phyloP scores from a whole-genome alignment of 2,888 invertebrate species.

The Scaeva pyrastri region DNA sequence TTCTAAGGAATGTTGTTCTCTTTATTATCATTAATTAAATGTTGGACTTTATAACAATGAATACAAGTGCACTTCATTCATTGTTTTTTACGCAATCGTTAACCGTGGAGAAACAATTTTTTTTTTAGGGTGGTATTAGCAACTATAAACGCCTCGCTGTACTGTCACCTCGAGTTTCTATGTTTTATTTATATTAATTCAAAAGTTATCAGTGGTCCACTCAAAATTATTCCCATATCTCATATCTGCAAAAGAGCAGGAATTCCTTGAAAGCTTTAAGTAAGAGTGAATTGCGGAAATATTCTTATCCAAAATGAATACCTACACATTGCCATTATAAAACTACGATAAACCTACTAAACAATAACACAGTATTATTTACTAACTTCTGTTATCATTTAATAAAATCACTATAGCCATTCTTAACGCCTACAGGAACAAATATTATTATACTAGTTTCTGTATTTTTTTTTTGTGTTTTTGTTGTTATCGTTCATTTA shows the following conservation, averaged over 20 bases:
- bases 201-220: not conserved
- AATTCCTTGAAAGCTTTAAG: not conserved
- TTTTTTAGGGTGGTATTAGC: too few relatives aligned
- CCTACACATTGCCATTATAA: not conserved
- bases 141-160: too few relatives aligned
- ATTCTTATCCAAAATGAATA: not conserved
- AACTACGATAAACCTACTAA: not conserved
- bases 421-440: slow-evolving; percentile 21
- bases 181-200: not conserved
- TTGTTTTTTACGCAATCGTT: too few relatives aligned
- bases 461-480: not conserved
- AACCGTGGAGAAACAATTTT: too few relatives aligned
- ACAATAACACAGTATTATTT: not conserved
- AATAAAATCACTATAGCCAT: slow-evolving; percentile 8
- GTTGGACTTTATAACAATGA: too few relatives aligned
- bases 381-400: not conserved
- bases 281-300: slow-evolving; percentile 21
- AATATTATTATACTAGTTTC: not conserved
- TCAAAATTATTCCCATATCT: slow-evolving; percentile 2
- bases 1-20: too few relatives aligned
- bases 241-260: not conserved
- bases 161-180: too few relatives aligned
- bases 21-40: too few relatives aligned
- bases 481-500: not conserved
- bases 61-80: too few relatives aligned